phyloP scores from a whole-genome alignment of 2,113 vertebrate species.

The Trichomycterus rosablanca region DNA sequence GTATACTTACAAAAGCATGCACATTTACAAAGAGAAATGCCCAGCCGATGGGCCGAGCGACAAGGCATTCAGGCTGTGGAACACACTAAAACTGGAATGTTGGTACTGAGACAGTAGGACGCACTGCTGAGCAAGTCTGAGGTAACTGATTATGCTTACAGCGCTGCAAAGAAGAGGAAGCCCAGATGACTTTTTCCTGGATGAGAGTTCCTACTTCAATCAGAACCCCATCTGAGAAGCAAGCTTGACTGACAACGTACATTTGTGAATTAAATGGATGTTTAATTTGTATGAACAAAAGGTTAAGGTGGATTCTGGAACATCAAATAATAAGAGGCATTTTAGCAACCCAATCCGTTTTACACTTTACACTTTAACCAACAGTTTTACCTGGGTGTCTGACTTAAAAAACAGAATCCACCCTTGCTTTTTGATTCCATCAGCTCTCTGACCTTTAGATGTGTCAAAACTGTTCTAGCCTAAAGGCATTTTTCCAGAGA shows the following conservation, averaged over 20 bases:
- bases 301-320: neutral
- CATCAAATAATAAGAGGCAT: neutral
- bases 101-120: slow-evolving; percentile 45
- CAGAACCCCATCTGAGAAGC: neutral
- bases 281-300: too few species aligned
- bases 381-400: neutral
- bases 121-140: slow-evolving; percentile 30
- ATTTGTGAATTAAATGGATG: too few species aligned
- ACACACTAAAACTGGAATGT: slow-evolving; percentile 52
- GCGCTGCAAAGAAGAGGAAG: slow-evolving; percentile 10
- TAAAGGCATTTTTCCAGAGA: slow-evolving; percentile 26
- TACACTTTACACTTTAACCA: too few species aligned
- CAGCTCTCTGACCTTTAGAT: neutral
- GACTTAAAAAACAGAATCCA: neutral
- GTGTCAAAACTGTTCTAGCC: slow-evolving; percentile 15
- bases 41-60: slow-evolving; percentile 35
- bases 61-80: slow-evolving; percentile 50
- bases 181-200: slow-evolving; percentile 11
- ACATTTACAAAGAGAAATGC: slow-evolving; percentile 48
- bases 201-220: neutral
- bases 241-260: too few species aligned
- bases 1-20: slow-evolving; percentile 54
- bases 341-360: too few species aligned
- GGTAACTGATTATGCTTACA: slow-evolving; percentile 31
- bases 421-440: neutral